phyloP scores from a whole-genome alignment of 2,888 invertebrate genomes.

The Mythimna lalbum region DNA sequence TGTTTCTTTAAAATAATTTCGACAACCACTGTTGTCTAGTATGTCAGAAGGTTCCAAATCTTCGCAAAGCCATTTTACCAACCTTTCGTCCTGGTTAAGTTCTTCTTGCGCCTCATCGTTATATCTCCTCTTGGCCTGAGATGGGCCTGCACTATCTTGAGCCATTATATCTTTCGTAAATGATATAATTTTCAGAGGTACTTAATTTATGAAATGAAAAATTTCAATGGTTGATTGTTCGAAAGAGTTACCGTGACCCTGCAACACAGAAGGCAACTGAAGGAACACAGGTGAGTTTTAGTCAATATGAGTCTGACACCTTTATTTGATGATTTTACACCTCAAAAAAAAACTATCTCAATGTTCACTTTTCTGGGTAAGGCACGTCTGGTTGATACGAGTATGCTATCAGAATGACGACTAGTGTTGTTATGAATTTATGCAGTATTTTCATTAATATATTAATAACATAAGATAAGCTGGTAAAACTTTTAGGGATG shows the following conservation, averaged over 20 bases:
- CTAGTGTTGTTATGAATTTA: background rate
- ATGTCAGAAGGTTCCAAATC: conserved; percentile 8
- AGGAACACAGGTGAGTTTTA: too few species aligned
- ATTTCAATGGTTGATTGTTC: background rate
- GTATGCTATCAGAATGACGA: background rate
- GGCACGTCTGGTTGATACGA: background rate
- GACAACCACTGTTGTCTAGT: conserved; percentile 6
- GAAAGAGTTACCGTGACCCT: too few species aligned
- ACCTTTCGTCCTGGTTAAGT: background rate
- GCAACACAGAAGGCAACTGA: too few species aligned
- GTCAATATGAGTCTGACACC: too few species aligned
- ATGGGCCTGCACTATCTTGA: background rate
- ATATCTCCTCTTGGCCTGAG: conserved; percentile 4
- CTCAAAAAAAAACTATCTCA: conserved; percentile 2
- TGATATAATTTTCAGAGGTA: background rate
- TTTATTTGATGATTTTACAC: background rate
- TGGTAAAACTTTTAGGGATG: background rate
- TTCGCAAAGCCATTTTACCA: conserved; percentile 18
- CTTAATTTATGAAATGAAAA: background rate
- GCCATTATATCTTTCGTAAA: conserved; percentile 2
- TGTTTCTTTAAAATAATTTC: conserved; percentile 6
- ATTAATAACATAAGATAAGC: conserved; percentile 1
- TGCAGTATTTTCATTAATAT: background rate
- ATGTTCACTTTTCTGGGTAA: conserved; percentile 2
- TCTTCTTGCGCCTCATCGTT: background rate